Evolutionary conservation across 2,888 invertebrate genomes (phyloP).

Genomic region (Pachymerium ferrugineum): DNA sequence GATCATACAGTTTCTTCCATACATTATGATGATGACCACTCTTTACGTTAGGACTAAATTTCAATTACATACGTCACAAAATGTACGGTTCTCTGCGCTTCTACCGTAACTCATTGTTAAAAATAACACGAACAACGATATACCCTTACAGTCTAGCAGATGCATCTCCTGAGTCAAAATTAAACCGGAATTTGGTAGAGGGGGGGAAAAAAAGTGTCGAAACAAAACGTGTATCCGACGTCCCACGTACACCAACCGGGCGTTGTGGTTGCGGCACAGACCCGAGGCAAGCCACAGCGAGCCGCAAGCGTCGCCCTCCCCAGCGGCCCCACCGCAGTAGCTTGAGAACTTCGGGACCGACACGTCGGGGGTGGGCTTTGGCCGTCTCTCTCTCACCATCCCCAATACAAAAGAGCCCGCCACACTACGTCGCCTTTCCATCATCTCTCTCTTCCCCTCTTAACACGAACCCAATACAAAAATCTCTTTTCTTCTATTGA

Average conservation of each 20-base stretch:
- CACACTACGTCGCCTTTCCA: background rate
- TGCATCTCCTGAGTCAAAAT: too few species aligned
- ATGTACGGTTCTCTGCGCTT: too few species aligned
- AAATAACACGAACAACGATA: too few species aligned
- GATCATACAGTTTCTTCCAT: too few species aligned
- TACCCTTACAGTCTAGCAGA: too few species aligned
- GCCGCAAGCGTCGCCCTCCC: conserved; percentile 18
- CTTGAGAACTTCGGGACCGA: conserved; percentile 7
- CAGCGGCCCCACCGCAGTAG: conserved; percentile 16
- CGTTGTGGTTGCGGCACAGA: background rate
- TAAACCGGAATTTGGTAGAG: too few species aligned
- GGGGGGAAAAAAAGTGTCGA: background rate
- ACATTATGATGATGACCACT: too few species aligned
- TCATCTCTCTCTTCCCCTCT: background rate
- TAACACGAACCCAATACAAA: too few species aligned
- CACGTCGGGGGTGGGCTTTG: background rate
- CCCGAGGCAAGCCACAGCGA: conserved; percentile 1
- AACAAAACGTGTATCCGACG: background rate
- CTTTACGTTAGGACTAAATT: too few species aligned
- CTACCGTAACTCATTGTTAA: too few species aligned
- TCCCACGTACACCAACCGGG: conserved; percentile 16
- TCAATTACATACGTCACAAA: too few species aligned
- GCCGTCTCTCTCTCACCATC: background rate
- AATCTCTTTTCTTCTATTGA: too few species aligned
- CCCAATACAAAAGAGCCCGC: background rate